phyloP scores from a whole-genome alignment of 1,140 invertebrate species.

The Thereuonema tuberculata region DNA sequence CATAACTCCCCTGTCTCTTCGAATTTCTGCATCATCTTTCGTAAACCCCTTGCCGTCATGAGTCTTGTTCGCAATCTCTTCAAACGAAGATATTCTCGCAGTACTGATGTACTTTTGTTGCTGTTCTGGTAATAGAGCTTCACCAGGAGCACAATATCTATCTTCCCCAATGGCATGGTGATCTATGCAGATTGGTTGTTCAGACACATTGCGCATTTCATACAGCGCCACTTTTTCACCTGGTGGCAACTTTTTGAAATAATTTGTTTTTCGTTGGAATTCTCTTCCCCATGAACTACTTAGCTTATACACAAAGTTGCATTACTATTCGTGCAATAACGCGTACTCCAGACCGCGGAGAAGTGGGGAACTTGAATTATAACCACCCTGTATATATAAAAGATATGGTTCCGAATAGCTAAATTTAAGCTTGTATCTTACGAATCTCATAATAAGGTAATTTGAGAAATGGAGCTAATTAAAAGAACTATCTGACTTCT shows the following conservation, averaged over 20 bases:
- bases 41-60: too few species aligned
- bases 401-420: too few species aligned
- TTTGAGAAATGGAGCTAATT: too few species aligned
- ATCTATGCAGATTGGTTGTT: background rate
- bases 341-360: background rate
- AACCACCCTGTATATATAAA: background rate
- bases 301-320: background rate
- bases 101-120: background rate
- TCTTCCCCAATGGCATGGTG: background rate
- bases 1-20: conserved; percentile 6
- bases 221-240: background rate
- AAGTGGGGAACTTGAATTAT: background rate
- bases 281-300: background rate
- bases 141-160: background rate
- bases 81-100: conserved; percentile 2
- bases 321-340: background rate
- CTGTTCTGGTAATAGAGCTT: background rate
- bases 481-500: too few species aligned
- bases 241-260: background rate
- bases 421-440: too few species aligned
- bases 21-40: conserved; percentile 8
- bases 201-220: background rate
- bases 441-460: too few species aligned
- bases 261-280: background rate
- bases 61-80: background rate